A percentile compares a stretch with the other conserved stretches of the same genome.
Evolutionary conservation across 2,888 invertebrate genomes (phyloP).

Genomic region (Rhimphoctona megacephalus): DNA sequence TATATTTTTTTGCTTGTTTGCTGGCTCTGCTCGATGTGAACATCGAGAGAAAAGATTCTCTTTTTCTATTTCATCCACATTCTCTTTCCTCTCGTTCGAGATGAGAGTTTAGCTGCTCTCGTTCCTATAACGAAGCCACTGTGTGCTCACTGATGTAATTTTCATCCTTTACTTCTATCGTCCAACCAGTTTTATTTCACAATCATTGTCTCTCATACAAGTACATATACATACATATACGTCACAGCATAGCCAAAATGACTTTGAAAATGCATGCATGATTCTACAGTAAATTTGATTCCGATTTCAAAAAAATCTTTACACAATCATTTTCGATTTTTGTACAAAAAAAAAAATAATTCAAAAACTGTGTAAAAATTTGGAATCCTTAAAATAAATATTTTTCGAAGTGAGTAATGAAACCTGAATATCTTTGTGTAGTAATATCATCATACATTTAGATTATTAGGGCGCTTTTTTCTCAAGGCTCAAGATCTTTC

Average conservation of each 20-base stretch:
- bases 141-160: conserved; percentile 23
- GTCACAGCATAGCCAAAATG: neutral
- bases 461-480: neutral
- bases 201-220: conserved; percentile 7
- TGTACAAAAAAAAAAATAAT: neutral
- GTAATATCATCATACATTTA: neutral
- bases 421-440: too few species aligned
- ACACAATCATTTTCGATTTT: neutral
- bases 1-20: neutral
- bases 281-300: neutral
- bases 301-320: neutral
- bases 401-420: neutral
- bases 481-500: neutral
- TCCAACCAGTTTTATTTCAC: conserved; percentile 39
- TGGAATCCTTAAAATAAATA: neutral
- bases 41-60: conserved; percentile 21
- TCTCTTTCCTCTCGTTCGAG: conserved; percentile 6
- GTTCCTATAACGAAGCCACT: conserved; percentile 28
- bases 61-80: conserved; percentile 33
- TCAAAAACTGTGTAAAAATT: neutral
- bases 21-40: neutral
- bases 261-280: conserved; percentile 1
- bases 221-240: neutral
- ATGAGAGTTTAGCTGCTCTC: conserved; percentile 21
- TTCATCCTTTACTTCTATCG: conserved; percentile 43